These are phyloP conservation scores for Chrosomus eos DNA, from an alignment of 2,797 vertebrate genomes.

Conservation along the genomic window DNA sequence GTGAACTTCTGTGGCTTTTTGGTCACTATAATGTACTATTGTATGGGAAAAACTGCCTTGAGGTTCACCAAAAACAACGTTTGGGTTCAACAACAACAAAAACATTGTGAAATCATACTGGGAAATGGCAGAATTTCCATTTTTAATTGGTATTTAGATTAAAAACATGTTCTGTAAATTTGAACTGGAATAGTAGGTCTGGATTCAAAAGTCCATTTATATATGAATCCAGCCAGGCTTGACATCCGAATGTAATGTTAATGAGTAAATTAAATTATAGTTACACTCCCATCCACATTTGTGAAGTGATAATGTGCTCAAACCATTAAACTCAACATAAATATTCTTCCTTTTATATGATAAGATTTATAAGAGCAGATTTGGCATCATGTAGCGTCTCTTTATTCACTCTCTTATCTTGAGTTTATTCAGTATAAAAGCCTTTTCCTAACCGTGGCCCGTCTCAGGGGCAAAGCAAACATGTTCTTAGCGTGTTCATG, in stretches of 20 bases:
- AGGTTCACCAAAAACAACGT: background rate
- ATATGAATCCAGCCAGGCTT: background rate
- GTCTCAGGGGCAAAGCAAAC: constrained; percentile 62
- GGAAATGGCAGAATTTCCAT: background rate
- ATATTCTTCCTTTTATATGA: background rate
- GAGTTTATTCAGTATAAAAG: constrained; percentile 61
- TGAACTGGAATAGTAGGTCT: background rate
- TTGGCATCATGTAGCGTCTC: background rate
- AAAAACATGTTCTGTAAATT: background rate
- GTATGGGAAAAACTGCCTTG: background rate
- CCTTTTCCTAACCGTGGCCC: constrained; percentile 23
- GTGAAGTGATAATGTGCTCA: background rate
- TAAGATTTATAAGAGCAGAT: too few species aligned
- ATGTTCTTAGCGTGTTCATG: constrained; percentile 52
- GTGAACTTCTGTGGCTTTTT: background rate
- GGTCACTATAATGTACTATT: background rate
- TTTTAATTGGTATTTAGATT: background rate
- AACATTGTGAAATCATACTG: background rate
- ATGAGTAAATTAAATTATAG: background rate
- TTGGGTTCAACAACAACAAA: too few species aligned
- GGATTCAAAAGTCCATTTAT: background rate
- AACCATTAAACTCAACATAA: background rate
- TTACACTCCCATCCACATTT: background rate
- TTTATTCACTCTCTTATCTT: constrained; percentile 56
- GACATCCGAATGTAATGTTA: background rate